Base-by-base conservation (phyloP, 1,140 invertebrate genomes). In the Maniola jurtina region DNA sequence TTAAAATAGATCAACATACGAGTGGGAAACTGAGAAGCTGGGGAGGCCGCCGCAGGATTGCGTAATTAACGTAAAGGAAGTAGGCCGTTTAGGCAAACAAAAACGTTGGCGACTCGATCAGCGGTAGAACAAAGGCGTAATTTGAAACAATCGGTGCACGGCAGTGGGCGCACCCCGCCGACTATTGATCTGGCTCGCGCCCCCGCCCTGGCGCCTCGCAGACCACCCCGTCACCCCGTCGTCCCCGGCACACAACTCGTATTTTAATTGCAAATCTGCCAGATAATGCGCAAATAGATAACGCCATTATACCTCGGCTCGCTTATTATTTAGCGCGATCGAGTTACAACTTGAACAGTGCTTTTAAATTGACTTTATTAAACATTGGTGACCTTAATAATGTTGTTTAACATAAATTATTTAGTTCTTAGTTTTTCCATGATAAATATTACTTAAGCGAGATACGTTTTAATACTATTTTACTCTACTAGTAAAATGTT, bases 261-360 rank as follows among this genome's bases (percentile, higher is more conserved):
- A 87, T 89, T 90, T 88, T 90, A 90, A 90, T 90, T 90, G 88
- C 85, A 90, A 90, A 90, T 90, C 86, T 88, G 83, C 84, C 81
- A 87, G 88, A 88, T 88, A 88, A 90, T 88, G 86, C 80, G 83
- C 81, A 88, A 90, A 90, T 90, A 88, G 85, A 90, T 89, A 90
- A 88, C 86, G 73, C 81, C 73, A 88, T 90, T 90, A 88, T 86
- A 86, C 81, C 79, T 57, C 80, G 68, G 75, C 83, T 87, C 81
- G 82, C 79, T 88, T 84, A 88, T 88, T 86, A 83, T 88, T 80
- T 80, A 81, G 75, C 74, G 79, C 76, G 80, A 84, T 89, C 70
- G 71, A 81, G 80, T 86, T 81, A 72, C 71, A 58, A 35, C 14
- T 56, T 54, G 38, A 57, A 40, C 52, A 11, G 8, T 55, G 16